These are phyloP conservation scores for Sinelater perroti DNA, from an alignment of 2,888 invertebrate genomes.

Conservation along the genomic window DNA sequence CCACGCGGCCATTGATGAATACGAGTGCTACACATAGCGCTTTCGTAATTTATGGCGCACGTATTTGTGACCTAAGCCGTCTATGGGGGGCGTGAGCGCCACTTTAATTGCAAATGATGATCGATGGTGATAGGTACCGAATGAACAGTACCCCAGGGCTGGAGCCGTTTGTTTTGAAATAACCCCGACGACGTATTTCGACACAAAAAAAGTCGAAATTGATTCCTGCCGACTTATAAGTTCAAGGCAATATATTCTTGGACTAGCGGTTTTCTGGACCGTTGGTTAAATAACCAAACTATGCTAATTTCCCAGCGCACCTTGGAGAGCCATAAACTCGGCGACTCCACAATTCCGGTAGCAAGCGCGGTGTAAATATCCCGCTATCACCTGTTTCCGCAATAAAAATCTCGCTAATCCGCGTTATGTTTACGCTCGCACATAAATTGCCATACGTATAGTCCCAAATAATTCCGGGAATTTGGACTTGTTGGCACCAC, in stretches of 20 bases:
- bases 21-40: not conserved
- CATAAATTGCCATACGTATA: not conserved
- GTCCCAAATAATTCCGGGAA: not conserved
- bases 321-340: not conserved
- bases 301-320: not conserved
- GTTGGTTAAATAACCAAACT: too few species aligned
- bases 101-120: constrained; percentile 10
- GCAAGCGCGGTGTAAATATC: not conserved
- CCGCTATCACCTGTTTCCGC: constrained; percentile 1
- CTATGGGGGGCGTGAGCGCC: constrained; percentile 9
- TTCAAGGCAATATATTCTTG: too few species aligned
- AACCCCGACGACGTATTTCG: not conserved
- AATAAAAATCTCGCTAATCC: constrained; percentile 10
- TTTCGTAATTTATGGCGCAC: not conserved
- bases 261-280: too few species aligned
- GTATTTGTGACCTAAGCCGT: not conserved
- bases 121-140: constrained; percentile 5
- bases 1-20: too few species aligned
- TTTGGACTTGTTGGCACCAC: constrained; percentile 2
- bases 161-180: not conserved
- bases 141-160: not conserved
- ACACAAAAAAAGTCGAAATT: too few species aligned
- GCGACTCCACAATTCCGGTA: not conserved
- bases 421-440: not conserved
- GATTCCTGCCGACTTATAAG: too few species aligned